Base-by-base conservation (phyloP, 2,113 vertebrate genomes). In the Pedionomus torquatus region DNA sequence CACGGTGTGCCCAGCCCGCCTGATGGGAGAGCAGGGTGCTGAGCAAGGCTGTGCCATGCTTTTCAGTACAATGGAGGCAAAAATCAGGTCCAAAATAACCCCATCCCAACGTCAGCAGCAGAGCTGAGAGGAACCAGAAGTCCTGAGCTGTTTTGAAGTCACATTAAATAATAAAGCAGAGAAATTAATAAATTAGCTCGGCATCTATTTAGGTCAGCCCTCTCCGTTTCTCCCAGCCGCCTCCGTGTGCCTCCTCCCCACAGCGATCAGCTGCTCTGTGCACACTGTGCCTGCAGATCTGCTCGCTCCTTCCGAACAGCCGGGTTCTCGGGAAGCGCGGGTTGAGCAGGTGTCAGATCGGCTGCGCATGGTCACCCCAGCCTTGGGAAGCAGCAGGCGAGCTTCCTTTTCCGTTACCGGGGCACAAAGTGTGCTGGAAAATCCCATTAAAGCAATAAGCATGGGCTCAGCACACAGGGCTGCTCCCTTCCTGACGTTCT, bases 131-230 rank as follows among this genome's bases (percentile, higher is more conserved):
- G 91, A 94, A 95, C 95, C 72, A 95, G 72, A 94, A 96, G 91
- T 96, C 93, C 95, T 49, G 89, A 96, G 91, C 89, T 25, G 83
- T 57, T 88, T 86, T 15, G 13, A 91, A 95, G 90, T 85, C 17
- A 5, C 4, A 7, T 93, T 95, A 91, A 95, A 93, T 94, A 95
- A 93, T 92, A 75, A 95, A 96, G 90, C 75, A 80, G 83, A 75
- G 75, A 93, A 93, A 88, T 66, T 83, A 95, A 95, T 94, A 90
- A 90, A 94, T 95, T 83, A 95, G 85, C 94, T 93, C 83, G 61
- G 90, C 92, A 92, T 96, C 88, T 93, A 90, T 96, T 93, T 97
- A 95, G 93, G 95, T 97, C 96, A 96, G 89, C 41, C 86, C 88
- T 94, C 82, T 82, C 60, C 2, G 5, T 52, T 91, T 58, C 83